These are phyloP conservation scores for Pandion haliaetus DNA, from an alignment of 2,113 vertebrate genomes.

Conservation along the genomic window DNA sequence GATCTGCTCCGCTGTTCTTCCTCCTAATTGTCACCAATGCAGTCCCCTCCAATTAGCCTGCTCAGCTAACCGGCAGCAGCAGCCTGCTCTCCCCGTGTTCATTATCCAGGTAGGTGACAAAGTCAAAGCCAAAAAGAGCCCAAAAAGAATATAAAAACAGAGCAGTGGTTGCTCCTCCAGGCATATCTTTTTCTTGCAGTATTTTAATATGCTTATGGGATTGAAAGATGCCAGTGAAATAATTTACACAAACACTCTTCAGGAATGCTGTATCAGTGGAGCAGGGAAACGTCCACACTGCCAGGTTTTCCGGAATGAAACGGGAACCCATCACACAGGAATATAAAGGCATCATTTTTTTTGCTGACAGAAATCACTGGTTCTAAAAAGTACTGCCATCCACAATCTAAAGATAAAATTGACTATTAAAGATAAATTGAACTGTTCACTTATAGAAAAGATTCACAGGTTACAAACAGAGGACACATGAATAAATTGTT, in stretches of 20 bases:
- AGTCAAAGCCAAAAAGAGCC: slow-evolving; percentile 2
- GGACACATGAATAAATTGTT: neutral
- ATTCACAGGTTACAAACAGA: neutral
- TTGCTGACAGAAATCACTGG: neutral
- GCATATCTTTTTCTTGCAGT: neutral
- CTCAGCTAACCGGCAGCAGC: slow-evolving; percentile 67
- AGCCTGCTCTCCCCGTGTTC: slow-evolving; percentile 68
- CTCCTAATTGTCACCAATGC: slow-evolving; percentile 78
- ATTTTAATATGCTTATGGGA: neutral
- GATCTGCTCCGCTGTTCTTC: slow-evolving; percentile 71
- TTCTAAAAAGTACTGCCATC: neutral
- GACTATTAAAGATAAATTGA: neutral
- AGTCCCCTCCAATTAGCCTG: slow-evolving; percentile 70
- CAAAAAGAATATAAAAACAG: neutral
- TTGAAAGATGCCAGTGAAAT: neutral
- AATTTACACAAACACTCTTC: neutral
- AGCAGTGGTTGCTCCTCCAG: neutral
- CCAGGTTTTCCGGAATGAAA: accelerated
- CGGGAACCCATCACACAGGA: neutral
- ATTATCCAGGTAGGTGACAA: slow-evolving; percentile 75
- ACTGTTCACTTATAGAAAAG: neutral
- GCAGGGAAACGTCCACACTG: neutral
- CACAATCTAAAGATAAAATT: neutral
- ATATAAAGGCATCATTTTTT: neutral
- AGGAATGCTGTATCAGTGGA: neutral